Evolutionary conservation across 92 coral and sea anemone species (phyloP).

Genomic region (Actinostola sp.): DNA sequence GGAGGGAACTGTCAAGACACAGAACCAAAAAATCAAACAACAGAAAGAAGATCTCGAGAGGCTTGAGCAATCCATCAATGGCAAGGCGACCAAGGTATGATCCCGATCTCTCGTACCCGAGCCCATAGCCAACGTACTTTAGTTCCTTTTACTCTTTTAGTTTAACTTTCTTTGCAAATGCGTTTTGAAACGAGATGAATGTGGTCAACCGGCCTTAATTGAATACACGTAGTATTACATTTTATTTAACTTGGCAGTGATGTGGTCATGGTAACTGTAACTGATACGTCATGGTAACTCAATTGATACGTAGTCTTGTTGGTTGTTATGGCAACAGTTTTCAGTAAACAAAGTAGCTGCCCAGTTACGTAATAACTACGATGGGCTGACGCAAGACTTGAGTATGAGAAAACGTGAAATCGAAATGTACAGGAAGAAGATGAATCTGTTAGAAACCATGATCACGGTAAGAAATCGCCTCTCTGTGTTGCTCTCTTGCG

Average conservation of each 20-base stretch:
- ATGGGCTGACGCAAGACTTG: slow-evolving; percentile 27
- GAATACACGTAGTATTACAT: too few relatives aligned
- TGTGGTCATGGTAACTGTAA: too few relatives aligned
- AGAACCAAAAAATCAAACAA: slow-evolving; percentile 56
- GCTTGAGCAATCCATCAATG: slow-evolving; percentile 32
- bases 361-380: slow-evolving; percentile 35
- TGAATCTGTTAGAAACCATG: slow-evolving; percentile 43
- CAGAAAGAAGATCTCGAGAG: slow-evolving; percentile 42
- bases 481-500: not conserved
- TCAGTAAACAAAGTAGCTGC: slow-evolving; percentile 16
- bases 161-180: not conserved
- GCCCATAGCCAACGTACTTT: not conserved
- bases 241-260: too few relatives aligned
- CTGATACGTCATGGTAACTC: too few relatives aligned
- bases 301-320: too few relatives aligned
- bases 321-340: slow-evolving; percentile 14
- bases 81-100: slow-evolving; percentile 46
- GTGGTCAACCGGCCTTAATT: too few relatives aligned
- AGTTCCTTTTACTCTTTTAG: not conserved
- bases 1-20: slow-evolving; percentile 59
- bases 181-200: too few relatives aligned
- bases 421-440: slow-evolving; percentile 45
- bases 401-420: slow-evolving; percentile 44
- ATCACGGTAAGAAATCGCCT: slow-evolving; percentile 44
- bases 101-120: not conserved